Evolutionary conservation across 2,797 vertebrate species (phyloP).

Genomic region (Rhynchotus rufescens): DNA sequence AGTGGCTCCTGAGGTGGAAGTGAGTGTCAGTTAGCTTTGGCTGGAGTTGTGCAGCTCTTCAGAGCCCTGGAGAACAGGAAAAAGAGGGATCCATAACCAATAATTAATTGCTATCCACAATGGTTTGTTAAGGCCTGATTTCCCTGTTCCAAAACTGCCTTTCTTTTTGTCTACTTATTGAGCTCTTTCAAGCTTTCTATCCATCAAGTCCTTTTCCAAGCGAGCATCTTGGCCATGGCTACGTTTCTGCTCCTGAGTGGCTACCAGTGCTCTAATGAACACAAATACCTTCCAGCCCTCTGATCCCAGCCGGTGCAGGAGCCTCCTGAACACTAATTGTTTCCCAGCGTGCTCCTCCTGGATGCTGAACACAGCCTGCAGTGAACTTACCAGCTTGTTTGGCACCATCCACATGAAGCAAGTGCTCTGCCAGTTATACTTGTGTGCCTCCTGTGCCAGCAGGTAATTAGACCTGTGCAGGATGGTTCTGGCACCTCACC

Average conservation of each 20-base stretch:
- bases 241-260: background rate
- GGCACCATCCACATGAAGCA: background rate
- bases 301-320: background rate
- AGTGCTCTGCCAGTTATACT: background rate
- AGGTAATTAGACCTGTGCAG: background rate
- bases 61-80: background rate
- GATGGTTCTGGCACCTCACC: background rate
- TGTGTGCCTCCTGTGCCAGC: background rate
- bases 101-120: background rate
- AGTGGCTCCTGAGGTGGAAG: background rate
- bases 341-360: background rate
- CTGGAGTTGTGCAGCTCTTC: background rate
- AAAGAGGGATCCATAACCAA: background rate
- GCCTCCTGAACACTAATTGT: conserved; percentile 15
- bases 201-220: background rate
- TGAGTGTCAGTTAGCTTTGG: background rate
- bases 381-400: background rate
- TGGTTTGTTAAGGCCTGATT: background rate
- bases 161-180: background rate
- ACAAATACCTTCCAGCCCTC: background rate
- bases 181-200: background rate
- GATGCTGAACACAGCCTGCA: background rate
- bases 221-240: rapidly evolving
- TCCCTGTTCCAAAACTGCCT: background rate
- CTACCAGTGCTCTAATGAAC: background rate